Evolutionary conservation across 2,888 invertebrate species (phyloP), one percentile per base, ranked within the genome.

Genomic region (Archaeoteleia sp.): DNA sequence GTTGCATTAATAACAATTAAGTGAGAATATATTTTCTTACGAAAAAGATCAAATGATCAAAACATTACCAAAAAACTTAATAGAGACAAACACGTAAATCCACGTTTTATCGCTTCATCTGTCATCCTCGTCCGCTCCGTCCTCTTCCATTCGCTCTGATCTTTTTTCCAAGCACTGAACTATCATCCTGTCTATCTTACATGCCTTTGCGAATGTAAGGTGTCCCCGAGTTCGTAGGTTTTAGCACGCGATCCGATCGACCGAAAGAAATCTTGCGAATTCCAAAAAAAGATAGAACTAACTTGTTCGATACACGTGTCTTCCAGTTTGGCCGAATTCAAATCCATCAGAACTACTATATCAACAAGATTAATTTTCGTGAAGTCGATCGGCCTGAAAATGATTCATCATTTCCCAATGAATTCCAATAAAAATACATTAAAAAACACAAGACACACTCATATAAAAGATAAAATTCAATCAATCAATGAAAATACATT

Each of bases 301-400:
- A 67, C 73, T 78, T 79, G 78, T 78, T 77, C 75, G 76, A 76
- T 78, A 81, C 83, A 81, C 81, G 82, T 82, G 82, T 82, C 79
- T 75, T 73, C 73, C 74, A 70, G 73, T 77, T 74, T 70, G 70
- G 69, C 74, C 74, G 80, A 82, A 82, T 80, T 78, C 81, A 82
- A 79, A 81, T 82, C 82, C 81, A 80, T 75, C 74, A 71, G 74
- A 71, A 73, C 74, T 62, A 65, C 62, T 67, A 69, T 43, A 66
- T 73, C 67, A 66, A 62, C 68, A 35, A 42, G 30, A 32, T 65
- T 57, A 55, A 61, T 65, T 57, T 49, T 65, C 12, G 14, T 13
- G 9, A 17, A 32, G 13, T 42, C n/a, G n/a, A 27, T 2, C 27
- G 12, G 4, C 2, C 13, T 20, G 2, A 1, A 27, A 25, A 42